Conservation (phyloP, 2,888 invertebrate genomes). For the Augiades crinisus region DNA sequence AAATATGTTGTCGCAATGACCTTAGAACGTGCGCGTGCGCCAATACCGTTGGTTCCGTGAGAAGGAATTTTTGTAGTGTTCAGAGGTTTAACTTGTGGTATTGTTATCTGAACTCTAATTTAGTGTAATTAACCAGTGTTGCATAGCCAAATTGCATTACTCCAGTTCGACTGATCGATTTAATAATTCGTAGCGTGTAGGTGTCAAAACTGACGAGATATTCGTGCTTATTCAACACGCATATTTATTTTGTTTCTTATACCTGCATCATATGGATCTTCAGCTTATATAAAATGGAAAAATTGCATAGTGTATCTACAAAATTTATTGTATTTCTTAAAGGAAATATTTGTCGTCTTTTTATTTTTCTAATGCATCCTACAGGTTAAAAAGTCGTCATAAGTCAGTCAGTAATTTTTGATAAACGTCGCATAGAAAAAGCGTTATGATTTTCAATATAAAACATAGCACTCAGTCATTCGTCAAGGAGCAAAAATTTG, state of each 20-base stretch:
- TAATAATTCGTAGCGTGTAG: conserved; percentile 13
- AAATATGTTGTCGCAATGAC: conserved; percentile 48
- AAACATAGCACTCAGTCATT: no score
- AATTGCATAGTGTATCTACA: no score
- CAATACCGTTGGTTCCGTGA: conserved; percentile 70
- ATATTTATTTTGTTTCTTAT: background rate
- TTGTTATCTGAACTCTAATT: conserved; percentile 41
- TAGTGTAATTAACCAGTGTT: conserved; percentile 25
- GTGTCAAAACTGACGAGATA: conserved; percentile 23
- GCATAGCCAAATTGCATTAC: conserved; percentile 26
- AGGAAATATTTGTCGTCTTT: no score
- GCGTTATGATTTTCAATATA: no score
- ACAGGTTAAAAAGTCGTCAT: no score
- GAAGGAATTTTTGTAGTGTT: conserved; percentile 68
- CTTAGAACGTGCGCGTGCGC: conserved; percentile 65
- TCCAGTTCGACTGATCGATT: conserved; percentile 24
- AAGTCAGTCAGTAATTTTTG: no score
- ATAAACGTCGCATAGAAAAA: no score
- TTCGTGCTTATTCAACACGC: background rate
- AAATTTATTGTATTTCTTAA: no score
- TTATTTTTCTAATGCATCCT: no score
- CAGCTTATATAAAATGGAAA: no score
- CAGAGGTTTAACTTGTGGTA: conserved; percentile 50
- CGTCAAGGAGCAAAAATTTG: no score
- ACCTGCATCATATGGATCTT: no score